Evolutionary conservation across 2,888 invertebrate species (phyloP), one percentile per base, ranked within the genome.

Genomic region (Dolichopus griseipennis): DNA sequence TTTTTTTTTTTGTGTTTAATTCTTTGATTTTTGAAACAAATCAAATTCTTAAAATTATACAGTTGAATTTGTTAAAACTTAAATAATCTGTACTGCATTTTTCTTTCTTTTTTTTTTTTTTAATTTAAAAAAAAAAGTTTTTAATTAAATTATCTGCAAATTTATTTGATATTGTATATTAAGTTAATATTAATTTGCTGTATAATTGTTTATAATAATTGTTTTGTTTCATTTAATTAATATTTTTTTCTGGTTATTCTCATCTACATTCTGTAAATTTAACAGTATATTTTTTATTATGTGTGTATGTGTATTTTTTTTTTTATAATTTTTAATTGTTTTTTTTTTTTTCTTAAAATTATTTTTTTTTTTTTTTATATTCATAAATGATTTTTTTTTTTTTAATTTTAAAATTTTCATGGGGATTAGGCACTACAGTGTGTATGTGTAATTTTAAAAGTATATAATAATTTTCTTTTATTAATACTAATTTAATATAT

Each of bases 391-490:
- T 74, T 72, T 70, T 65, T 70, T 72, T 68, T 68, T 71, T 37
- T 72, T 70, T 69, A 72, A 71, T 72, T 68, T 27, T 66, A 67
- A 67, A 70, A 72, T 73, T 71, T 69, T 74, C 72, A 71, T 72
- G 73, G 74, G 74, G 72, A 73, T 73, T 74, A 75, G 75, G 75
- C 75, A 75, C 75, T 75, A 75, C 74, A 75, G 75, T 75, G 75
- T 75, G 27, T 72, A 41, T 41, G 52, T 62, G 62, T 22, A 62
- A 62, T 62, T 22, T 62, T 62, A 22, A 62, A 62, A 22, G 62
- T 62, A 22, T 62, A 22, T 62, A 22, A 37, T 37, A 37, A 37
- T 37, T 8, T 37, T 37, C 8, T 37, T 37, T 37, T 37, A 27
- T 27, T 5, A 27, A 27, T 27, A 27, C 27, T 27, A 27, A 27